Conservation (phyloP, 2,888 invertebrate genomes). For the Eulithis testata region DNA sequence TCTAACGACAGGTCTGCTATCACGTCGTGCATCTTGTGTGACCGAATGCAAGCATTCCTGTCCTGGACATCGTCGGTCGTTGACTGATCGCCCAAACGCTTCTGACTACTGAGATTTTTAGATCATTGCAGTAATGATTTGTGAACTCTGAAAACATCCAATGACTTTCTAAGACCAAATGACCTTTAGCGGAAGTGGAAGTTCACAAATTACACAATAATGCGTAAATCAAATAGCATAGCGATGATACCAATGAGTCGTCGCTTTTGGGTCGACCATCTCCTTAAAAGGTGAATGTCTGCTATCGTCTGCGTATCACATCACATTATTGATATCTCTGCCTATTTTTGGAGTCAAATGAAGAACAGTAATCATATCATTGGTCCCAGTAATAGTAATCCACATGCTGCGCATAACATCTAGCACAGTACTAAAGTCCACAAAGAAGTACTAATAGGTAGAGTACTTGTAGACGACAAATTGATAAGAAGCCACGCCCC, state of each 20-base stretch:
- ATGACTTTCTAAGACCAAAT: neutral
- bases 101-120: neutral
- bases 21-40: slow-evolving; percentile 29
- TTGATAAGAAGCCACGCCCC: slow-evolving; percentile 9
- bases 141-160: no score
- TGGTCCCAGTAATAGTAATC: no score
- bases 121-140: neutral
- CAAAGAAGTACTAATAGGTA: no score
- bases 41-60: slow-evolving; percentile 39
- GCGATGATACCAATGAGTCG: slow-evolving; percentile 1
- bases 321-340: no score
- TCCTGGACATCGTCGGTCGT: slow-evolving; percentile 64
- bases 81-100: slow-evolving; percentile 62
- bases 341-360: no score
- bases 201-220: slow-evolving; percentile 5
- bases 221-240: slow-evolving; percentile 4
- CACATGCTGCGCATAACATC: no score
- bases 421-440: no score
- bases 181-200: neutral
- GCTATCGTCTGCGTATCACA: no score
- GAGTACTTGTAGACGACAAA: neutral
- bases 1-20: slow-evolving; percentile 32
- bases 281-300: neutral
- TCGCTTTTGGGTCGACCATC: slow-evolving; percentile 1
- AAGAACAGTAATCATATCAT: no score